Conservation (phyloP, 2,797 vertebrate genomes). For the Halcyon smyrnensis region DNA sequence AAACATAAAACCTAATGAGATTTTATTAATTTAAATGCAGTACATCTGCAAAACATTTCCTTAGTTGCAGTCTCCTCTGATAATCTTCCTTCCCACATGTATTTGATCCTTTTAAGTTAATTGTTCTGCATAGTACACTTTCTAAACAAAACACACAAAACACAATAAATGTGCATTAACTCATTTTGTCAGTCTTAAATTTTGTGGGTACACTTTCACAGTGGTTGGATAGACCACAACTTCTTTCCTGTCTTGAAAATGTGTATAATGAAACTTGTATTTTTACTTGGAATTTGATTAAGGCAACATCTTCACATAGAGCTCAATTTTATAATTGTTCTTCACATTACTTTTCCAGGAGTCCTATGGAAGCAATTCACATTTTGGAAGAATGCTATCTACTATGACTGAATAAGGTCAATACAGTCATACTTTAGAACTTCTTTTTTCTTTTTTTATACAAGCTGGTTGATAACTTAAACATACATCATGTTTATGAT, state of each 20-base stretch:
- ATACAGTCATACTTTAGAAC: background rate
- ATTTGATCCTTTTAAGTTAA: slow-evolving; percentile 82
- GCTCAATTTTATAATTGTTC: background rate
- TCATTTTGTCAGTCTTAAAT: slow-evolving; percentile 24
- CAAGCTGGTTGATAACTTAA: slow-evolving; percentile 19
- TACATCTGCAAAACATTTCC: slow-evolving; percentile 87
- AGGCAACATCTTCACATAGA: background rate
- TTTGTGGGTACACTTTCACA: background rate
- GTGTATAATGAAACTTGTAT: background rate
- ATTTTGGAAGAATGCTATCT: slow-evolving; percentile 26
- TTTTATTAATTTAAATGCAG: slow-evolving; percentile 88
- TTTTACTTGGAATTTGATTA: slow-evolving; percentile 9
- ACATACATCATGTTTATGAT: slow-evolving; percentile 18
- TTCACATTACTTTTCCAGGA: background rate
- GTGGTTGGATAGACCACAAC: background rate
- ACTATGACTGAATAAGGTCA: slow-evolving; percentile 34
- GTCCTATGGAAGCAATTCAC: slow-evolving; percentile 9
- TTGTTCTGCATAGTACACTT: slow-evolving; percentile 75
- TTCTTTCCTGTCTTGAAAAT: background rate
- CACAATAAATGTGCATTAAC: slow-evolving; percentile 66
- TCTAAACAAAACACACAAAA: slow-evolving; percentile 77
- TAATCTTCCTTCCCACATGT: slow-evolving; percentile 79
- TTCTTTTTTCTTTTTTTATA: background rate
- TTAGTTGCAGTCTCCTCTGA: slow-evolving; percentile 80
- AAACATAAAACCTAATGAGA: slow-evolving; percentile 89